Evolutionary conservation across 92 coral and sea anemone genomes (phyloP), one percentile per base, ranked within the genome.

Genomic region (Heliopora coerulea): DNA sequence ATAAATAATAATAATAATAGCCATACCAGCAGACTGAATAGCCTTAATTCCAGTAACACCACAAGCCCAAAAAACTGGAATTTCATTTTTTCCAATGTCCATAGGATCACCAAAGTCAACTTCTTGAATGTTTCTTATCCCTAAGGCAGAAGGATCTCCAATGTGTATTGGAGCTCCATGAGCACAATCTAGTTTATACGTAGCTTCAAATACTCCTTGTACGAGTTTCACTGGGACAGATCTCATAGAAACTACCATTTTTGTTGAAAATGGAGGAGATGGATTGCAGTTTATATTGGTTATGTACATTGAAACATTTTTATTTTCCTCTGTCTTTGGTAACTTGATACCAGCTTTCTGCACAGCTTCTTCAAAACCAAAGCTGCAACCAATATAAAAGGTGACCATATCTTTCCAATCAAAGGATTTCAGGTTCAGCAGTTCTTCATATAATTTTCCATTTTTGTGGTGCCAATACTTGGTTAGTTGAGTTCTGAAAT

Each of bases 131-230:
- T 89, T 81, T 13, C 62, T 58, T 21, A 90, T 93, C 48, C 98
- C 98, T 35, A 86, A 73, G 56, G 68, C 78, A 56, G 57, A 46
- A 23, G 98, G 98, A 62, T 90, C 87, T 7, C 98, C 98, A 42
- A 93, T 90, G 58, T 93, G 98, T 62, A 93, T 83, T 13, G 98
- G 96, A 25, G 98, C 88, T 8, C 98, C 98, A 79, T 93, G 98
- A 29, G 85, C 88, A n/a, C 84, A 83, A 28, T 90, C 91, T 24
- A 76, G 90, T 30, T 61, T 62, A 23, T 91, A 86, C 29, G 98
- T 93, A 7, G 91, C 75, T 18, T 84, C 77, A 0, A 93, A 90
- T 8, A 91, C 80, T 61, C 75, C 85, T 34, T 93, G 91, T 17
- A 93, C 73, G 24, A 75, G 75, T 10, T 81, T 73, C 64, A 23